Conservation (phyloP, 2,888 invertebrate genomes). For the Troilus luridus region DNA sequence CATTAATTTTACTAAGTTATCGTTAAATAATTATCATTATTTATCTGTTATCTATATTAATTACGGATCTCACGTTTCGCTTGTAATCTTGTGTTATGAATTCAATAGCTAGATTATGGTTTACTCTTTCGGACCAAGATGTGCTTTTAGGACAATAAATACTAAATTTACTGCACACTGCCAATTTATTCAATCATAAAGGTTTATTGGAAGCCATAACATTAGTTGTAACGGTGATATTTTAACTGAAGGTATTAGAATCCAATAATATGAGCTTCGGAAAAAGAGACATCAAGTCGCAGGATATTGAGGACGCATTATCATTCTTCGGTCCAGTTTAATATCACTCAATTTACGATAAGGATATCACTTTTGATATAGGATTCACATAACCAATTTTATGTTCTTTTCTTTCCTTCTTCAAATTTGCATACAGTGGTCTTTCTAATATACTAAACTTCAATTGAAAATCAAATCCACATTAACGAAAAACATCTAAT, state of each 20-base stretch:
- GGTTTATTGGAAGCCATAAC: background rate
- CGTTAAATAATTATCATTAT: too few relatives aligned
- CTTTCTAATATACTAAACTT: background rate
- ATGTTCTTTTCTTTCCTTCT: background rate
- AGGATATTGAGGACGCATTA: background rate
- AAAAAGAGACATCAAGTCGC: background rate
- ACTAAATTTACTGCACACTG: too few relatives aligned
- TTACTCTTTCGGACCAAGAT: too few relatives aligned
- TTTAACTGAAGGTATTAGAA: background rate
- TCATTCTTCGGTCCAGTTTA: background rate
- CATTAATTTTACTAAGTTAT: too few relatives aligned
- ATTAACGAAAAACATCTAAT: too few relatives aligned
- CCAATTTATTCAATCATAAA: too few relatives aligned
- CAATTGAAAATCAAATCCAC: too few relatives aligned
- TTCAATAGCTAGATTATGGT: too few relatives aligned
- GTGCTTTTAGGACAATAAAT: too few relatives aligned
- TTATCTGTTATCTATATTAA: too few relatives aligned
- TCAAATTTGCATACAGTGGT: background rate
- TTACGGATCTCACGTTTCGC: too few relatives aligned
- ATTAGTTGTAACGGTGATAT: background rate
- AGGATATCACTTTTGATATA: background rate
- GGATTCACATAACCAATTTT: background rate
- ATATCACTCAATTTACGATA: slow-evolving; percentile 2
- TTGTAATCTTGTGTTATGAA: too few relatives aligned
- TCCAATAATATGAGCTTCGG: background rate